A percentile compares a stretch with the other conserved stretches of the same genome.
These are phyloP conservation scores for Callipepla californica DNA, from an alignment of 2,113 vertebrate genomes.

Conservation along the genomic window DNA sequence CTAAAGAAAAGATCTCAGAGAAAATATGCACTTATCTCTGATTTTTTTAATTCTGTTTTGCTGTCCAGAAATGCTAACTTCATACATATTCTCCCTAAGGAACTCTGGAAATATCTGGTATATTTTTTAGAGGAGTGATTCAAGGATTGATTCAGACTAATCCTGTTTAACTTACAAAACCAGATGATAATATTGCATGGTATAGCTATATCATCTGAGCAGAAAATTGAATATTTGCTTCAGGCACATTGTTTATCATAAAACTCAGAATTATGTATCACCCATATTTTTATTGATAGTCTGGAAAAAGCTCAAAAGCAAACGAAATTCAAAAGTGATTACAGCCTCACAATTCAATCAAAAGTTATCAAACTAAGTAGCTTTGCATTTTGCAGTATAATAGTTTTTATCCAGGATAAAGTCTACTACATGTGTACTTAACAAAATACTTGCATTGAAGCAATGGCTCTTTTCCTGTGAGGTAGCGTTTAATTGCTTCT, in stretches of 20 bases:
- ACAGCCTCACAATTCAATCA: neutral
- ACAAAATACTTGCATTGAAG: conserved; percentile 87
- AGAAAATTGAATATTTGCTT: neutral
- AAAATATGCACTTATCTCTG: neutral
- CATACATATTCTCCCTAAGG: neutral
- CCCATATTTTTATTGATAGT: neutral
- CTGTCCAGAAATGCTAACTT: neutral
- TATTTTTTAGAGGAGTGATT: neutral
- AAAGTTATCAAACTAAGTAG: neutral
- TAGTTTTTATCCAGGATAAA: neutral
- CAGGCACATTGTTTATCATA: no score
- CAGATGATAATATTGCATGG: neutral
- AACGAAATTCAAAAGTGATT: neutral
- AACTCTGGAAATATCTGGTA: neutral
- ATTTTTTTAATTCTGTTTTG: neutral
- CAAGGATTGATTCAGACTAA: neutral
- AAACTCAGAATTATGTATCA: neutral
- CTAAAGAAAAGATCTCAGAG: neutral
- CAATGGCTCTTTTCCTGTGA: conserved; percentile 90
- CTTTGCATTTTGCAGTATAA: neutral
- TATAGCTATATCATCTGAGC: neutral
- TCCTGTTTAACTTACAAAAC: neutral
- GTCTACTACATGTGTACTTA: neutral
- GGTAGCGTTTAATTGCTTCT: conserved; percentile 95
- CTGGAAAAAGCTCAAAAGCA: neutral